A percentile compares a stretch with the other conserved stretches of the same genome.
Evolutionary conservation across 2,113 vertebrate species (phyloP).

Genomic region (Corydoras sp.): DNA sequence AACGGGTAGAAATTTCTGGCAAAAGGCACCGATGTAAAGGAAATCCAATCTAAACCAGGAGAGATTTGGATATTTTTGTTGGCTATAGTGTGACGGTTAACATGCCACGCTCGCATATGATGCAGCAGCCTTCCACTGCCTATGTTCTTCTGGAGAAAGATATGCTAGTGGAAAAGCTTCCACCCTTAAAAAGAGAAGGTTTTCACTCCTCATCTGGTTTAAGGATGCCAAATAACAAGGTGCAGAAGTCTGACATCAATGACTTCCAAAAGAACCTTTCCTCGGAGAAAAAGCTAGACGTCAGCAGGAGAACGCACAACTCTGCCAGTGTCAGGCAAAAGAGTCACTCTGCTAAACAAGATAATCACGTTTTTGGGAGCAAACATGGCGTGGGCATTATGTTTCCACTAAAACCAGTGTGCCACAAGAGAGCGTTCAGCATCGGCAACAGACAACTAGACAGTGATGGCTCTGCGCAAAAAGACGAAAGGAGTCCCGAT

Average conservation of each 20-base stretch:
- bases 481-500: slow-evolving; percentile 4
- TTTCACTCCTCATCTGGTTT: slow-evolving; percentile 43
- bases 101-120: slow-evolving; percentile 56
- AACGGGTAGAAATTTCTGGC: too few relatives aligned
- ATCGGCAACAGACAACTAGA: slow-evolving; percentile 15
- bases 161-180: slow-evolving; percentile 34
- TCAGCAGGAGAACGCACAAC: slow-evolving; percentile 24
- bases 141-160: slow-evolving; percentile 26
- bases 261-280: slow-evolving; percentile 30
- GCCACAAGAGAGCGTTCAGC: slow-evolving; percentile 50
- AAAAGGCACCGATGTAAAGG: too few relatives aligned
- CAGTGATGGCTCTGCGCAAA: slow-evolving; percentile 12
- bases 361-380: slow-evolving; percentile 37
- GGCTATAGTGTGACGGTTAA: not conserved
- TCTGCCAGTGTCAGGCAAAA: slow-evolving; percentile 33
- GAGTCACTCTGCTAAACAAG: slow-evolving; percentile 11
- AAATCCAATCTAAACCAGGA: too few relatives aligned
- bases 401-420: slow-evolving; percentile 71
- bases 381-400: slow-evolving; percentile 59
- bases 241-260: slow-evolving; percentile 35
- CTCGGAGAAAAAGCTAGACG: slow-evolving; percentile 32
- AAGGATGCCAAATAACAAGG: slow-evolving; percentile 45
- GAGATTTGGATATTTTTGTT: too few relatives aligned
- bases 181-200: slow-evolving; percentile 19
- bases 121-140: slow-evolving; percentile 39